These are phyloP conservation scores for Stomatorhinus walkeri DNA, from an alignment of 2,797 vertebrate species.

Conservation along the genomic window DNA sequence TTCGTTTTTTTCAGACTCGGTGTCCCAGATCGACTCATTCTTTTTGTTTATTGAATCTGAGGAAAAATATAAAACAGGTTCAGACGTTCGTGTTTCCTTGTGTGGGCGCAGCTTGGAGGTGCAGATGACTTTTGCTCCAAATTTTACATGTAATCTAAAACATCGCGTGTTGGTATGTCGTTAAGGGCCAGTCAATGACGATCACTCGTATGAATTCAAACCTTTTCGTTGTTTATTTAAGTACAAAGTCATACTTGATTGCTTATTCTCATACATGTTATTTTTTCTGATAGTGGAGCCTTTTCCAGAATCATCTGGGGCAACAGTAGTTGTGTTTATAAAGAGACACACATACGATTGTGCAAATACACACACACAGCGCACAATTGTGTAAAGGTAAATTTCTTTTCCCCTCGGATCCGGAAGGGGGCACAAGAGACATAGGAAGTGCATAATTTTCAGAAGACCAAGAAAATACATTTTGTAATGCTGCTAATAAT, in stretches of 20 bases:
- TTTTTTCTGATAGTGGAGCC: background rate
- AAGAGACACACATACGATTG: background rate
- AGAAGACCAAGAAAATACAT: background rate
- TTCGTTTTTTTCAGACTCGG: background rate
- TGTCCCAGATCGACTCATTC: background rate
- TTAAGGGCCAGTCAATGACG: background rate
- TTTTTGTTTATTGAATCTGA: constrained; percentile 1
- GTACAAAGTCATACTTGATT: background rate
- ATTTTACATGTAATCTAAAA: background rate
- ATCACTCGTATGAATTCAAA: constrained; percentile 2
- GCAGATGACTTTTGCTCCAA: background rate
- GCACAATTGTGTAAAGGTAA: background rate
- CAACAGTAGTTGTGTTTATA: background rate
- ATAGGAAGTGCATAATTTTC: constrained; percentile 6
- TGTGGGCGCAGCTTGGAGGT: background rate
- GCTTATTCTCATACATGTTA: background rate
- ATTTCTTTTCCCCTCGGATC: constrained; percentile 3
- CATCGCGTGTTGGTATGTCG: constrained; percentile 10
- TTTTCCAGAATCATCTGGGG: constrained; percentile 2
- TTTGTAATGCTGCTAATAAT: background rate
- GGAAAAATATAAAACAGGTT: background rate
- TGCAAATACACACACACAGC: background rate
- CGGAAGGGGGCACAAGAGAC: constrained; percentile 29
- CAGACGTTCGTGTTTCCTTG: background rate
- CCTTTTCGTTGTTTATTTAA: background rate